These are phyloP conservation scores for Poeciliopsis paucimaculata DNA, from an alignment of 2,797 vertebrate species.

Conservation along the genomic window DNA sequence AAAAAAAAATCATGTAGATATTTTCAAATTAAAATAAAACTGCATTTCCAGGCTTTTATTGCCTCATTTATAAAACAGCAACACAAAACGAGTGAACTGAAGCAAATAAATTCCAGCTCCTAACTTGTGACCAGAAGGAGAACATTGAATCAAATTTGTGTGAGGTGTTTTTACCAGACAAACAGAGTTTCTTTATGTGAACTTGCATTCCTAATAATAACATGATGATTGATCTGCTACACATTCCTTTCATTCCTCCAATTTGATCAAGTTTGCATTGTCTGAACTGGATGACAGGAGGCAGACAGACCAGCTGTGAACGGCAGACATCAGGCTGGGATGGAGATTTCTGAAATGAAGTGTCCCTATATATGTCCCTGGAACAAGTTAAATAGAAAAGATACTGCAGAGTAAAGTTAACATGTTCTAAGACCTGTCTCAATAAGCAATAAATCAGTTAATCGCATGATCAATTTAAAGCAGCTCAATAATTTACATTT, in stretches of 20 bases:
- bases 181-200: slow-evolving; percentile 9
- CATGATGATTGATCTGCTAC: slow-evolving; percentile 25
- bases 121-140: slow-evolving; percentile 45
- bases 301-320: not conserved
- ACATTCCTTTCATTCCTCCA: slow-evolving; percentile 45
- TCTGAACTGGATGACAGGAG: slow-evolving; percentile 5
- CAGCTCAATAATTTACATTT: too few species aligned
- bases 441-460: too few species aligned
- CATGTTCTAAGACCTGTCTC: too few species aligned
- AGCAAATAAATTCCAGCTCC: slow-evolving; percentile 11
- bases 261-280: not conserved
- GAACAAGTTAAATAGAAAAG: not conserved
- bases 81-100: not conserved
- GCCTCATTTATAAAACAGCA: not conserved
- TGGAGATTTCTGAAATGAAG: not conserved
- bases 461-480: too few species aligned
- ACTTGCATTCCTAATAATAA: not conserved
- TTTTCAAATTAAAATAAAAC: not conserved
- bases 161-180: not conserved
- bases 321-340: slow-evolving; percentile 2
- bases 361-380: not conserved
- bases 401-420: not conserved
- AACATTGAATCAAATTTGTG: slow-evolving; percentile 31
- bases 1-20: not conserved
- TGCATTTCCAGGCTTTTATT: not conserved